phyloP scores from a whole-genome alignment of 2,888 invertebrate genomes.

The Disparrhopalites patrizii region DNA sequence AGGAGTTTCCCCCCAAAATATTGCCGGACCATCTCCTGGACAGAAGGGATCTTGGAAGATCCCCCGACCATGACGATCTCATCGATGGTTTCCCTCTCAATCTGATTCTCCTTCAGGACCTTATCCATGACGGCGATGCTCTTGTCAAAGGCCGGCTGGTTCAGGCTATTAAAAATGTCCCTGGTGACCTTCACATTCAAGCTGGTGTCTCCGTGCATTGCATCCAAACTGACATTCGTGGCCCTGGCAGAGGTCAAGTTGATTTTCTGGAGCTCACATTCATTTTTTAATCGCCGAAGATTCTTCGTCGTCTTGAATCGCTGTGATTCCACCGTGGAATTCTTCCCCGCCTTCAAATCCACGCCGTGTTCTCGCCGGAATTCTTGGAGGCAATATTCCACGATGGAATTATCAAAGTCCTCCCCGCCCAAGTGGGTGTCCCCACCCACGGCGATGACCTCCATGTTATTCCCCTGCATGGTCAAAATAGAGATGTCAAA shows the following conservation, averaged over 20 bases:
- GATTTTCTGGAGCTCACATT: constrained; percentile 32
- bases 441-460: constrained; percentile 3
- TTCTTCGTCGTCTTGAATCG: neutral
- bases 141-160: constrained; percentile 23
- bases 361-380: neutral
- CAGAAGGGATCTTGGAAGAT: constrained; percentile 20
- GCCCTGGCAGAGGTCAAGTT: constrained; percentile 14
- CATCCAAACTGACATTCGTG: neutral
- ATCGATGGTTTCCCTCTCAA: constrained; percentile 25
- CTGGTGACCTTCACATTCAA: constrained; percentile 21
- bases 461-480: constrained; percentile 15
- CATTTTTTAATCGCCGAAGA: constrained; percentile 20
- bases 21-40: constrained; percentile 15
- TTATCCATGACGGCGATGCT: constrained; percentile 21
- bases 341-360: constrained; percentile 12
- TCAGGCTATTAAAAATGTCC: constrained; percentile 29
- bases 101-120: constrained; percentile 5
- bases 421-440: constrained; percentile 18
- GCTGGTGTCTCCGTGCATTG: constrained; percentile 7
- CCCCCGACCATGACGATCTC: constrained; percentile 39
- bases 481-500: constrained; percentile 38
- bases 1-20: constrained; percentile 16
- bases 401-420: constrained; percentile 6
- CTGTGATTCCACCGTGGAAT: neutral
- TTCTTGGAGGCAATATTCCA: constrained; percentile 6